Evolutionary conservation across 53 echinoderm and acorn worm genomes (phyloP), one percentile per base, ranked within the genome.

Genomic region (Patiria pectinifera): DNA sequence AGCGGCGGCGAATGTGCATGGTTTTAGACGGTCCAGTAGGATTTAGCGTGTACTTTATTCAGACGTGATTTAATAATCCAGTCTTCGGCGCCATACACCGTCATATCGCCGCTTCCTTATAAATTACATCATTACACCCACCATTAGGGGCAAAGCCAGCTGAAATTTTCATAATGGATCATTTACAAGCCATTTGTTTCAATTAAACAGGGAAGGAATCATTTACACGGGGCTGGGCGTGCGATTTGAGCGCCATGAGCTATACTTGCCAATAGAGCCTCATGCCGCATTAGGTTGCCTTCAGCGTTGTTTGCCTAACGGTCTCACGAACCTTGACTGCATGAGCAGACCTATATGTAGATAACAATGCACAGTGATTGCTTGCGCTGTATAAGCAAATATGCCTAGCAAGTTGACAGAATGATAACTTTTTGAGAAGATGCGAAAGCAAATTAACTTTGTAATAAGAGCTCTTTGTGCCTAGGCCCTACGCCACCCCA

Each of bases 171-270:
- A 66, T 74, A 24, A 74, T 74, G 74, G 74, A 74, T 74, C 74
- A 74, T 24, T 24, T 74, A 74, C 74, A 74, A 22, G 74, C 74
- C 74, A 74, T 74, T 74, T 74, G 74, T 74, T 74, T 74, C 74
- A 74, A 74, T 74, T 74, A 74, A 66, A 14, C 19, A 18, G 15
- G 14, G 66, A 66, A 13, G 66, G 19, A 66, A 66, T 66, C 66
- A 66, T 18, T 66, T 66, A 14, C 66, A 66, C 66, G 66, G 19
- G 3, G 66, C 19, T 16, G 4, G 66, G 66, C 19, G 66, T 66
- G 66, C 19, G 66, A 66, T 66, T 66, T 3, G 66, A 14, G 19
- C 19, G 66, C 74, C 74, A 24, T 4, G 24, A 74, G 24, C 6
- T n/a, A 70, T 70, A 74, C 19, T 74, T 1, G 19, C 19, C 74